Conservation (phyloP, 2,113 vertebrate genomes). For the Rissa tridactyla region DNA sequence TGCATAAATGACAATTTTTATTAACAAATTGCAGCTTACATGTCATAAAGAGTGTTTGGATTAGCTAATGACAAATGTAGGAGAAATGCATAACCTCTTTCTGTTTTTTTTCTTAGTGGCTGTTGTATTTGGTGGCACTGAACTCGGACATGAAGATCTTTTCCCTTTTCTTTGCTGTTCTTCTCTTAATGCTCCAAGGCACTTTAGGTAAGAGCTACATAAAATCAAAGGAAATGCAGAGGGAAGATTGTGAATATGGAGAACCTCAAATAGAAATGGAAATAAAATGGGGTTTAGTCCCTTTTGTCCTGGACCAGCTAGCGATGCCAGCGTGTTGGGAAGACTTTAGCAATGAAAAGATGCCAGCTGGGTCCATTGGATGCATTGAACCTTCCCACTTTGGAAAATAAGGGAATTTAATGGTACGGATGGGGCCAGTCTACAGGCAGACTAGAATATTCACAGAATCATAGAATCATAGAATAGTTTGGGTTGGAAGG, state of each 20-base stretch:
- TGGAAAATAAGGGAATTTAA: not conserved
- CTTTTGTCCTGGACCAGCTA: not conserved
- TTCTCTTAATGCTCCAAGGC: not conserved
- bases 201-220: not conserved
- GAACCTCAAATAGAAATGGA: not conserved
- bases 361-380: not conserved
- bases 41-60: not conserved
- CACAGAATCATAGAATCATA: too few species aligned
- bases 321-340: fast-evolving
- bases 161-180: not conserved
- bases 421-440: not conserved
- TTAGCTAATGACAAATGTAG: not conserved
- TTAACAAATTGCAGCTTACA: not conserved
- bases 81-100: not conserved
- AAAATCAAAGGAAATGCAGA: not conserved
- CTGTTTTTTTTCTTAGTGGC: not conserved
- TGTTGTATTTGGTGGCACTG: not conserved
- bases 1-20: not conserved
- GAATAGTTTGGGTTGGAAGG: too few species aligned
- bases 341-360: not conserved
- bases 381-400: not conserved
- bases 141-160: not conserved
- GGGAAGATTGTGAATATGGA: not conserved
- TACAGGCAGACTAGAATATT: too few species aligned
- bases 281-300: not conserved